Conservation (phyloP, 2,888 invertebrate genomes). For the Drosophila peninsularis region DNA sequence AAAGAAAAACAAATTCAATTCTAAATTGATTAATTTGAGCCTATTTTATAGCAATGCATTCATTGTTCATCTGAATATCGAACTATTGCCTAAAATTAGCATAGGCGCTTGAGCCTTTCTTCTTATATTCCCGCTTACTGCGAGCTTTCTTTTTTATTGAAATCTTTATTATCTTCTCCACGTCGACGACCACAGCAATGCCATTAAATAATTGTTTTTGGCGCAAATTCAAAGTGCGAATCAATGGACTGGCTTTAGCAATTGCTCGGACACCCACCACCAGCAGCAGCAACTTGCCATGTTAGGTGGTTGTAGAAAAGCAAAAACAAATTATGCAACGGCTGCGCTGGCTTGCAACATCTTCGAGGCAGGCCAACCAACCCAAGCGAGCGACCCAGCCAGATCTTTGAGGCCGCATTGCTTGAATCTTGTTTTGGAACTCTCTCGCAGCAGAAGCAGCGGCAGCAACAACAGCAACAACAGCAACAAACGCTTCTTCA, state of each 20-base stretch:
- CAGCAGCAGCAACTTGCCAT: constrained; percentile 18
- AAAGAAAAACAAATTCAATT: no score
- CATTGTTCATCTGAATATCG: not conserved
- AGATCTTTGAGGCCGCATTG: constrained; percentile 46
- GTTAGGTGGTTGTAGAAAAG: constrained; percentile 51
- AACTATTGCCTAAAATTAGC: not conserved
- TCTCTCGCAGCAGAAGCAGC: constrained; percentile 46
- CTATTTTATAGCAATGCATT: no score
- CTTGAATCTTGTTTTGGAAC: constrained; percentile 58
- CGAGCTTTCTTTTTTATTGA: not conserved
- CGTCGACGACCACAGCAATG: constrained; percentile 58
- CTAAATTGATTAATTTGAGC: no score
- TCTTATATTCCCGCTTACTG: not conserved
- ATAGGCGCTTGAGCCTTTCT: not conserved
- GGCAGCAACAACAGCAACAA: constrained; percentile 19
- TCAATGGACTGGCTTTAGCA: constrained; percentile 57
- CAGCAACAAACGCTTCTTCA: constrained; percentile 70
- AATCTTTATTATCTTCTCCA: constrained; percentile 18
- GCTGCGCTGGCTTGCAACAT: constrained; percentile 68
- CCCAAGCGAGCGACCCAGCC: constrained; percentile 40
- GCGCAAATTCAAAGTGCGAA: constrained; percentile 56
- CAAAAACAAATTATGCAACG: constrained; percentile 75
- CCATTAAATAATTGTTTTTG: constrained; percentile 53
- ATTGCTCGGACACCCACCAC: constrained; percentile 60
- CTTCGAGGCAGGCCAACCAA: constrained; percentile 52